Evolutionary conservation across 2,113 vertebrate species (phyloP), one percentile per base, ranked within the genome.

Genomic region (Semicossyphus pulcher): DNA sequence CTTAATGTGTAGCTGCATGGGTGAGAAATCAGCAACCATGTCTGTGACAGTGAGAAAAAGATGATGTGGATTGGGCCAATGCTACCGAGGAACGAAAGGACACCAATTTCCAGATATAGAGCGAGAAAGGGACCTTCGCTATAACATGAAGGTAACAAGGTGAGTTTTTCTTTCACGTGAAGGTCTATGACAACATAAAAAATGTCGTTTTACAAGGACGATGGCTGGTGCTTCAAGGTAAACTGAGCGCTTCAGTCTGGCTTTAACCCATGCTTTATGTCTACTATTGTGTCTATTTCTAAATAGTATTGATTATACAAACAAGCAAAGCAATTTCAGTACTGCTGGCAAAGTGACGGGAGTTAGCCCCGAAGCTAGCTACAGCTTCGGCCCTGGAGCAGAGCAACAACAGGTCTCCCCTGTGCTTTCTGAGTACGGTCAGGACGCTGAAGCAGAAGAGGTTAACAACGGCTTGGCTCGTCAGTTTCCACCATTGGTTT

Each of bases 1-100:
- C 80, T 86, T 71, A 83, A 84, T 88, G 76, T 61, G 65, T 56
- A 57, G 63, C 48, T 53, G 42, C 65, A 29, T 11, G 47, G 41
- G 66, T 69, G 70, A 82, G 60, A 79, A 78, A 72, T 56, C 63
- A 26, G 52, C 53, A 47, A 36, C 47, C 37, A 39, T 64, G 28
- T 48, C 49, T 25, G 52, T 45, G 49, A 76, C 68, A 67, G 72
- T 59, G 62, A 63, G 61, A 81, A 76, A 70, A 82, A 7, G n/a
- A 60, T 42, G 56, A 39, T 41, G 32, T 25, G 16, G 32, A 80
- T 37, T 42, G 53, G 47, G 23, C 72, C 58, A 45, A 16, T 48
- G 63, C 14, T 21, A 11, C 49, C 41, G 32, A 37, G 42, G 54
- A 51, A 69, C 66, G 64, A 59, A 76, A 72, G 59, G 31, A 75